Base-by-base conservation (phyloP, 64 coral and sea anemone species). In the Exaiptasia diaphana region DNA sequence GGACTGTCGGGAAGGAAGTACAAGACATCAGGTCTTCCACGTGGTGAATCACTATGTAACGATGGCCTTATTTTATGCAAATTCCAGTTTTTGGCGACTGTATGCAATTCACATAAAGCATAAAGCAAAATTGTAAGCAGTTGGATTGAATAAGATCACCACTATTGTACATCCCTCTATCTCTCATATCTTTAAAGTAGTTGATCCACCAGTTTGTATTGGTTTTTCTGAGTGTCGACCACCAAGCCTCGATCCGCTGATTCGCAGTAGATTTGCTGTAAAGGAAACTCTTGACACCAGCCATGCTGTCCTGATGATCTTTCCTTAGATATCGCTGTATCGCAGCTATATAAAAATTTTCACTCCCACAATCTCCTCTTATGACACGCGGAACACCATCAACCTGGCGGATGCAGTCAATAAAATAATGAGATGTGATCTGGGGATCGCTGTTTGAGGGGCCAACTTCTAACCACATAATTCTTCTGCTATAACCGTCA, bases 201-300 rank as follows among this genome's bases (percentile, higher is more conserved):
- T 83, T 83, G 0, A 83, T 74, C 54, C 82, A 86, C 70, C 69
- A 86, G n/a, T 54, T 29, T n/a, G 64, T 71, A 35, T 83, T 35
- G 7, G 34, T 56, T 63, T 68, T 83, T 57, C 62, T 50, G 11
- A 83, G 55, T 17, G 65, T 64, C 12, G 36, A 48, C 71, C 82
- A 86, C 70, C 82, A 75, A 13, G 70, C 82, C 39, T 75, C 82
- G 41, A 86, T 86, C 40, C 71, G 41, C 45, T 86, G 56, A 53
- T 77, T 86, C 10, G 83, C 76, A 3, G 68, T 46, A 4, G 71
- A 76, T 32, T 74, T 74, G 27, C 71, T 71, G 39, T 86, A 86
- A 3, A 86, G 15, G 34, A 86, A 86, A 25, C 83, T 75, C 22
- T 52, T 67, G 0, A 64, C 46, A 11, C 50, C 67, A 57, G 38